Evolutionary conservation across 2,113 vertebrate genomes (phyloP), one percentile per base, ranked within the genome.

Genomic region (Cardinalis cardinalis): DNA sequence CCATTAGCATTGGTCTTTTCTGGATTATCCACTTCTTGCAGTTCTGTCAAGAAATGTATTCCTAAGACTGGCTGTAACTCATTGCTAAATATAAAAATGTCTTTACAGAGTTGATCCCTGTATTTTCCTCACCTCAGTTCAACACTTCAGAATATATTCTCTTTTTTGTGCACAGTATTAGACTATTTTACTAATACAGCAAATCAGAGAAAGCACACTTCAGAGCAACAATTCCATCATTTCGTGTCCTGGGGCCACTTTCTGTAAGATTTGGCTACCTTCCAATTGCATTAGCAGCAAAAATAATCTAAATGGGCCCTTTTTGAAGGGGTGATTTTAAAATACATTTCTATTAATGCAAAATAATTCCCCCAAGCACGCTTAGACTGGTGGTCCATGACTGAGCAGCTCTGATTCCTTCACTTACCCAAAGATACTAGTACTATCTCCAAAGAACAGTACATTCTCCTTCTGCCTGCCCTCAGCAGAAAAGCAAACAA

Each of bases 321-420:
- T 90, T 92, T 73, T 48, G 43, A 82, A 96, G 76, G 86, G 43
- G 59, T 79, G 66, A 76, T 87, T 95, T 95, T 41, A 79, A 90
- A 95, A 69, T 66, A 94, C 26, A 72, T 74, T 96, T 94, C 44
- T 94, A 48, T 91, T 92, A 91, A 94, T 10, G 9, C 20, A 91
- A 60, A 94, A 66, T 72, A 94, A 94, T 87, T 75, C 56, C 81
- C 48, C 9, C 53, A 78, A 83, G 86, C 31, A 83, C 6, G 34
- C n/a, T 71, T 65, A 92, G 90, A 87, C 76, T 90, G 73, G 76
- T 0, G 4, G 76, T 69, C 78, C 79, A 84, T 74, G 86, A 94
- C 72, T 44, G 59, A 88, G 58, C 51, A 73, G 55, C 58, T 91
- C 60, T 0, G 4, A 86, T 84, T 34, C 55, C 51, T 86, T 83